Percentiles rank a stretch among this genome's conserved stretches.
phyloP scores from a whole-genome alignment of 2,113 vertebrate species.

The Athene cunicularia region DNA sequence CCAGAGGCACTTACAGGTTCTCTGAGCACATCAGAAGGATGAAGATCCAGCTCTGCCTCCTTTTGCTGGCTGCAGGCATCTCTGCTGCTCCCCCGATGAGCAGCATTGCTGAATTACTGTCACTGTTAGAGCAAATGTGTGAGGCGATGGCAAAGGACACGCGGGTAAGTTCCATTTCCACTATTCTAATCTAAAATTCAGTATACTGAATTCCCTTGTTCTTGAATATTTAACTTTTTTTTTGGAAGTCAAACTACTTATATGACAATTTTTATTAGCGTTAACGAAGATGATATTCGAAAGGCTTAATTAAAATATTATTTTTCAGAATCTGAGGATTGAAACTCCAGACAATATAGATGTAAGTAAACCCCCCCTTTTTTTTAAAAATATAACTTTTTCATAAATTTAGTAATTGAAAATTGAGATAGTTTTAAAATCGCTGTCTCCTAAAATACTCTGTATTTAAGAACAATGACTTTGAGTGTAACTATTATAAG shows the following conservation, averaged over 20 bases:
- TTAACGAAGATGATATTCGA: not conserved
- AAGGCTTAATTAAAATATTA: not conserved
- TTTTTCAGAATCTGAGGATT: slow-evolving; percentile 69
- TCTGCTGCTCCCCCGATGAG: not conserved
- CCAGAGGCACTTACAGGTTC: not conserved
- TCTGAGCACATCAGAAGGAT: not conserved
- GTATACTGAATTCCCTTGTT: not conserved
- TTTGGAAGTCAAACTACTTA: not conserved
- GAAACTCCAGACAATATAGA: slow-evolving; percentile 62
- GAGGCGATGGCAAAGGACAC: not conserved
- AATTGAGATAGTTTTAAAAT: not conserved
- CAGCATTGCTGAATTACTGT: slow-evolving; percentile 53
- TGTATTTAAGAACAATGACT: not conserved
- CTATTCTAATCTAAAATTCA: not conserved
- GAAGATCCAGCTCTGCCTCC: slow-evolving; percentile 26
- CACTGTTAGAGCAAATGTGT: not conserved
- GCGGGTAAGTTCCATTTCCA: slow-evolving; percentile 45
- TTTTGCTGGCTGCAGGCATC: slow-evolving; percentile 19
- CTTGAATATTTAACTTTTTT: not conserved
- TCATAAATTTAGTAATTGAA: not conserved
- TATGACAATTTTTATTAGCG: not conserved
- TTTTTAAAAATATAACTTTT: not conserved
- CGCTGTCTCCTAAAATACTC: not conserved
- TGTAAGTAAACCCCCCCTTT: slow-evolving; percentile 59
- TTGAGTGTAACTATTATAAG: not conserved